Evolutionary conservation across 2,797 vertebrate species (phyloP).

Genomic region (Pangasius larnaudii): DNA sequence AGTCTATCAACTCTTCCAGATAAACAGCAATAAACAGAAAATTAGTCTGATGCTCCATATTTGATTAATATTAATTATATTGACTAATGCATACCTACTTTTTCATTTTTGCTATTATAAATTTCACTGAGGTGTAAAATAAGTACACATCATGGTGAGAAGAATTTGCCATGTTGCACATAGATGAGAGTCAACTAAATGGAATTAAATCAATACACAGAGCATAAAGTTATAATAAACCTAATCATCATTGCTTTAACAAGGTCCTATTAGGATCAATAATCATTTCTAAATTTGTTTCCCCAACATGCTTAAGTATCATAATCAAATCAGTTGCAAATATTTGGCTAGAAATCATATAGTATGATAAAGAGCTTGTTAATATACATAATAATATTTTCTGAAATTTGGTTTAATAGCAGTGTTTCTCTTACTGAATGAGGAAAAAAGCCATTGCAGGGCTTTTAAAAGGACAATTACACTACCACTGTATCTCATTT

Average conservation of each 20-base stretch:
- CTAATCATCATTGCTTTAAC: slow-evolving; percentile 47
- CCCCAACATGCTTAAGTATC: background rate
- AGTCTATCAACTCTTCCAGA: background rate
- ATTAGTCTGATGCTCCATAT: background rate
- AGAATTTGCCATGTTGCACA: background rate
- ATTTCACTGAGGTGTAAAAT: background rate
- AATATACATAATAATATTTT: background rate
- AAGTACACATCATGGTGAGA: background rate
- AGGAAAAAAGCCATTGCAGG: background rate
- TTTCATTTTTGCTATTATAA: background rate
- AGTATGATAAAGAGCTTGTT: background rate
- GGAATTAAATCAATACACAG: slow-evolving; percentile 31
- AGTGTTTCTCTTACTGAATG: background rate
- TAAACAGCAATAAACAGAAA: background rate
- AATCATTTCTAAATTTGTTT: slow-evolving; percentile 44
- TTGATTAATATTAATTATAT: too few relatives aligned
- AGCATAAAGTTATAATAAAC: slow-evolving; percentile 34
- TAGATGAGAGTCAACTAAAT: slow-evolving; percentile 19
- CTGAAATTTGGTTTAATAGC: background rate
- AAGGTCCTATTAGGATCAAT: slow-evolving; percentile 50
- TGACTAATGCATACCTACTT: background rate
- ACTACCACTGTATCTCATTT: background rate
- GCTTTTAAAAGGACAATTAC: background rate
- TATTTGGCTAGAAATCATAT: too few relatives aligned
- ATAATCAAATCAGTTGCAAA: background rate